Conservation (phyloP, 35 echinoderm and acorn worm species). For the Patiria miniata region DNA sequence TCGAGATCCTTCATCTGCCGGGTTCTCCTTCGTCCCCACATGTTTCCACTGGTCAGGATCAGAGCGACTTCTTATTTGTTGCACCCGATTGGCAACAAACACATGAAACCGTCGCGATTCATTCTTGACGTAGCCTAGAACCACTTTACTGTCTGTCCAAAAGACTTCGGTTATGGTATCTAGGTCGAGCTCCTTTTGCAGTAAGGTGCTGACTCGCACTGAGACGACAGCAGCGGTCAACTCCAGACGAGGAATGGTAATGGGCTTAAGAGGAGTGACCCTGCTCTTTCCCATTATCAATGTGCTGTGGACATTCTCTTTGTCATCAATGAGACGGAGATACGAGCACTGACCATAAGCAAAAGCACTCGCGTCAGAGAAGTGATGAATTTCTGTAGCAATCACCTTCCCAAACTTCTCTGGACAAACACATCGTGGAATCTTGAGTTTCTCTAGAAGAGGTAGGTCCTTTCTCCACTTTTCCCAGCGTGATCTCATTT, state of each 20-base stretch:
- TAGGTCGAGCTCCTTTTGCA: slow-evolving; percentile 36
- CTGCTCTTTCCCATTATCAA: slow-evolving; percentile 58
- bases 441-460: no score
- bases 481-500: no score
- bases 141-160: no score
- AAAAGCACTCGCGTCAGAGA: slow-evolving; percentile 39
- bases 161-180: background rate
- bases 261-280: slow-evolving; percentile 21
- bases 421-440: no score
- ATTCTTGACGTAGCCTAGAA: slow-evolving; percentile 63
- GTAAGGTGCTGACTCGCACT: background rate
- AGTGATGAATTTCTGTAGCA: slow-evolving; percentile 25
- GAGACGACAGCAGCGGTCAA: slow-evolving; percentile 49
- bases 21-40: slow-evolving; percentile 43
- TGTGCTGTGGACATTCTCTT: slow-evolving; percentile 29
- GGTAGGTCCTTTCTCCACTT: no score
- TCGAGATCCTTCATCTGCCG: slow-evolving; percentile 66
- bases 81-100: slow-evolving; percentile 52
- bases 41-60: slow-evolving; percentile 50
- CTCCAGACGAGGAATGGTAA: slow-evolving; percentile 64
- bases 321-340: slow-evolving; percentile 1
- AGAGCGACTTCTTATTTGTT: background rate
- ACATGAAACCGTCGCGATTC: slow-evolving; percentile 38
- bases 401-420: no score
- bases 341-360: slow-evolving; percentile 39